Evolutionary conservation across 2,113 vertebrate species (phyloP).

Genomic region (Oplegnathus fasciatus): DNA sequence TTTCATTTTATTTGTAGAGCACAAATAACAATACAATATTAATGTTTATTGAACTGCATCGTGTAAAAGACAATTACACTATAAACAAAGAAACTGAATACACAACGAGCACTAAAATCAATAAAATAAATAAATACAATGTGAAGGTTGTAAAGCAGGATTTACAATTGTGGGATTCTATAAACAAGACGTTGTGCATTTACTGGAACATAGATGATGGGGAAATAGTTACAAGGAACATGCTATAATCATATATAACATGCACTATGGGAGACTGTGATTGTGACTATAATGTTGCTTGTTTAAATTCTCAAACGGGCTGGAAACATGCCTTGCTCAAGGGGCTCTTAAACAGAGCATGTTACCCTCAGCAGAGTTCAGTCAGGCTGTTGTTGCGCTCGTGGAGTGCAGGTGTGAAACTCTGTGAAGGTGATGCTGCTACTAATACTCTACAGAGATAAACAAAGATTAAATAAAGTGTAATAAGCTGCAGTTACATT

Average conservation of each 20-base stretch:
- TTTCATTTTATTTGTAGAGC: background rate
- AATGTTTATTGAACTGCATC: background rate
- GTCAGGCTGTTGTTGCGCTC: background rate
- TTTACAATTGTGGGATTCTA: background rate
- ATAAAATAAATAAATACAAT: background rate
- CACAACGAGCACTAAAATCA: background rate
- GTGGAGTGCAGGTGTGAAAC: background rate
- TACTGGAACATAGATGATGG: background rate
- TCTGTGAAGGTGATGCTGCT: background rate
- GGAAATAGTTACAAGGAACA: background rate
- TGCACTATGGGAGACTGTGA: background rate
- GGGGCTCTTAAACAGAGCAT: background rate
- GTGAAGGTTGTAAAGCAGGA: background rate
- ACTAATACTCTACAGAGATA: background rate
- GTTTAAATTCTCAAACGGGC: background rate
- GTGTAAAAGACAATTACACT: background rate
- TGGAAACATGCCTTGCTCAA: background rate
- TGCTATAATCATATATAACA: background rate
- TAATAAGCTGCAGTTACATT: constrained; percentile 6
- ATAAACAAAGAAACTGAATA: constrained; percentile 4
- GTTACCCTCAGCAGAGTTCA: background rate
- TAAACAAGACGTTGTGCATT: background rate
- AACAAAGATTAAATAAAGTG: constrained; percentile 16
- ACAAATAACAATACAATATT: background rate
- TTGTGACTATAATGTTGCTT: background rate